Evolutionary conservation across 1,140 invertebrate genomes (phyloP), one percentile per base, ranked within the genome.

Genomic region (Arctopsyche grandis): DNA sequence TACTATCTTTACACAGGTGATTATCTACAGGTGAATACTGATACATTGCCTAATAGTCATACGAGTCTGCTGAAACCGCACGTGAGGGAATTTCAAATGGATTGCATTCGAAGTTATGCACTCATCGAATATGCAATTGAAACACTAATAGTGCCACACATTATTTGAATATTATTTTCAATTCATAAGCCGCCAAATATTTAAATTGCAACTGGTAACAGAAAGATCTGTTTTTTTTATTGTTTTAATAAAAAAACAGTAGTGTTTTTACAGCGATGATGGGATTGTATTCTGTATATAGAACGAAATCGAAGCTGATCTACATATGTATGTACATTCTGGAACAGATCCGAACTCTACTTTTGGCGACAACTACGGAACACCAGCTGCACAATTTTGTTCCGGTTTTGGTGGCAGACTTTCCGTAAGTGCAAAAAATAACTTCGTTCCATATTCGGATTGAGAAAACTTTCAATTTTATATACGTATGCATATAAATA

Each of bases 361-460:
- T 66, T 66, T 26, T 22, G 63, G n/a, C 63, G 24, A 26, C 63
- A 66, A 66, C 21, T 66, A 66, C 24, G 63, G 63, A 38, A 66
- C 63, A 66, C 63, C 63, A 29, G 19, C 63, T 66, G 63, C 63
- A 66, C 63, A 24, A 66, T 66, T 66, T 22, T n/a, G 63, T 29
- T 10, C 14, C 63, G 9, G 21, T 29, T 24, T 66, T 26, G 63
- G 24, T 22, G 9, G 5, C 63, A 29, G 24, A 26, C 5, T 66
- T 66, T 66, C 12, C 63, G 5, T 24, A 26, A 26, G 48, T 52
- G 4, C 48, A 4, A 52, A 16, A 52, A 66, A 24, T 24, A 66
- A 26, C 63, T 66, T 66, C 21, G 21, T 66, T 22, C 24, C 10
- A 24, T 19, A 16, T 22, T 5, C 48, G 63, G 10, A 22, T 66